Conservation (phyloP, 2,113 vertebrate species). For the Miniopterus natalensis region DNA sequence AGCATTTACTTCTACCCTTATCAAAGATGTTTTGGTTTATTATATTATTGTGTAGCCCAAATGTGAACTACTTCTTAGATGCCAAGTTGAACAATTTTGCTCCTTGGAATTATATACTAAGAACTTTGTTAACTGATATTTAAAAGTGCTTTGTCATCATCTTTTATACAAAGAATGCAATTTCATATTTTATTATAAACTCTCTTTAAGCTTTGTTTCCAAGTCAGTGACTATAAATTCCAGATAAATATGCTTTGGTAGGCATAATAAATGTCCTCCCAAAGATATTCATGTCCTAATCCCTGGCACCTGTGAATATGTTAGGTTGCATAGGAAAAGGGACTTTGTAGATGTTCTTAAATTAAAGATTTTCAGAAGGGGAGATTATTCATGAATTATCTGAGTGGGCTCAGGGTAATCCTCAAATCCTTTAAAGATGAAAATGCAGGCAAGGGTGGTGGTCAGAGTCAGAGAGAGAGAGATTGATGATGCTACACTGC, state of each 20-base stretch:
- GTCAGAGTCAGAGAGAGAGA: background rate
- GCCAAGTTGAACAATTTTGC: background rate
- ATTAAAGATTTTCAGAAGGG: background rate
- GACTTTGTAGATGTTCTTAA: background rate
- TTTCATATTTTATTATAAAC: background rate
- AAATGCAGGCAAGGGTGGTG: background rate
- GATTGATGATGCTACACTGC: background rate
- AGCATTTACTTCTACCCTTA: background rate
- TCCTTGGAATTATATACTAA: background rate
- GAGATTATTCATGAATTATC: background rate
- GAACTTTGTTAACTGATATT: background rate
- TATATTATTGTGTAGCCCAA: background rate
- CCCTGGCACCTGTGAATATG: background rate
- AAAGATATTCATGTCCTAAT: background rate
- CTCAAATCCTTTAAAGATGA: background rate
- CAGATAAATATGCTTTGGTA: background rate
- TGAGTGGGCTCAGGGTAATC: background rate
- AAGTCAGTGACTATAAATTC: constrained; percentile 12
- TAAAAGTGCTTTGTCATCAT: background rate
- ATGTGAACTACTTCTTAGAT: background rate
- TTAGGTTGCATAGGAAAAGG: background rate
- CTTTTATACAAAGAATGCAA: background rate
- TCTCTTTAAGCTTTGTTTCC: constrained; percentile 5
- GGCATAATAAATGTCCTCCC: background rate
- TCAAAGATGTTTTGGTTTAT: background rate